Evolutionary conservation across 2,797 vertebrate species (phyloP).

Genomic region (Myoxocephalus aenaeus): DNA sequence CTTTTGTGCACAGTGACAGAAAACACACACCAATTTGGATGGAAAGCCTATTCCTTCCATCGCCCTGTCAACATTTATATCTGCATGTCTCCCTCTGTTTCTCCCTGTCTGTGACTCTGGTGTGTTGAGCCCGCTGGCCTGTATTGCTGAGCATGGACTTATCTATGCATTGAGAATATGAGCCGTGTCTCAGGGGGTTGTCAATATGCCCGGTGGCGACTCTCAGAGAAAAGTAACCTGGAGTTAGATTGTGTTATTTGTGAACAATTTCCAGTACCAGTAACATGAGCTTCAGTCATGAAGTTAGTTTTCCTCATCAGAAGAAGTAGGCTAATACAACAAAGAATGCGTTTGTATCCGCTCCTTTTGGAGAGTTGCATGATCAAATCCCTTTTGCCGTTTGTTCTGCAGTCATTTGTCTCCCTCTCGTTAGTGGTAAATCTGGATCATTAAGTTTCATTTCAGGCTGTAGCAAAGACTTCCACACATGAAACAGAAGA

Average conservation of each 20-base stretch:
- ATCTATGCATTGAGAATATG: slow-evolving; percentile 60
- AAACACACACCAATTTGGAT: slow-evolving; percentile 27
- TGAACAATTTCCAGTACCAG: slow-evolving; percentile 21
- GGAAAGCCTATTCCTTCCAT: slow-evolving; percentile 12
- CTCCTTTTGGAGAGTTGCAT: slow-evolving; percentile 41
- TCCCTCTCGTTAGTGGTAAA: slow-evolving; percentile 74
- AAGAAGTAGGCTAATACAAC: slow-evolving; percentile 57
- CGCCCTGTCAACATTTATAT: slow-evolving; percentile 14
- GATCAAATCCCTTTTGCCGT: slow-evolving; percentile 57
- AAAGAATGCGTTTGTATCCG: slow-evolving; percentile 46
- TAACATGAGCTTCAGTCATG: slow-evolving; percentile 25
- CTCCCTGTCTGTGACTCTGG: slow-evolving; percentile 12
- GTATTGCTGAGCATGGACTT: slow-evolving; percentile 37
- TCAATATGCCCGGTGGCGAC: slow-evolving; percentile 36
- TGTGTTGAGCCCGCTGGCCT: slow-evolving; percentile 13
- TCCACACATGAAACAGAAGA: slow-evolving; percentile 60
- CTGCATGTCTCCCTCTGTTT: slow-evolving; percentile 12
- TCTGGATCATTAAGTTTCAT: slow-evolving; percentile 77
- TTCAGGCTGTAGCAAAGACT: slow-evolving; percentile 67
- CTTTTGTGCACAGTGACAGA: slow-evolving; percentile 18
- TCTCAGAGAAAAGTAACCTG: slow-evolving; percentile 12
- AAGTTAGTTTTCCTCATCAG: slow-evolving; percentile 49
- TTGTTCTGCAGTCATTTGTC: slow-evolving; percentile 74
- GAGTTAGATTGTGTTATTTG: slow-evolving; percentile 16
- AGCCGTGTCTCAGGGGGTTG: slow-evolving; percentile 39